Conservation (phyloP, 2,797 vertebrate genomes). For the Coregonus sp. region DNA sequence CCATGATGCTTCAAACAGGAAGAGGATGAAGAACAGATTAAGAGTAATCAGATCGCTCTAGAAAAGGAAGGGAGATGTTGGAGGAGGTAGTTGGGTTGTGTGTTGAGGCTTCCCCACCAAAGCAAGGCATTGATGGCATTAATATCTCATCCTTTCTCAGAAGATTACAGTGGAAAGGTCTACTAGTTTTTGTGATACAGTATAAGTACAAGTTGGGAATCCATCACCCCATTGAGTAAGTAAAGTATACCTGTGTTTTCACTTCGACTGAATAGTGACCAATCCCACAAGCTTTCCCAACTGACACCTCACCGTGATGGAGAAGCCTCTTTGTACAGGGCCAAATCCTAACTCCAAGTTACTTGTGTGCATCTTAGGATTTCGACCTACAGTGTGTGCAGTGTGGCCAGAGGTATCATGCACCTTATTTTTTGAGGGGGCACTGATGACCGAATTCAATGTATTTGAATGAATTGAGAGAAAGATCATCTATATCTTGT, state of each 20-base stretch:
- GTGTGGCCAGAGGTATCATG: not conserved
- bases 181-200: not conserved
- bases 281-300: not conserved
- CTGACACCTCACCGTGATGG: slow-evolving; percentile 4
- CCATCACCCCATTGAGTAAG: not conserved
- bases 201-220: not conserved
- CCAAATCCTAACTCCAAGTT: not conserved
- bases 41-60: slow-evolving; percentile 38
- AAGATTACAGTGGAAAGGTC: not conserved
- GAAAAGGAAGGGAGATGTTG: slow-evolving; percentile 24
- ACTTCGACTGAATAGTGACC: too few relatives aligned
- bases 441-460: not conserved
- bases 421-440: not conserved
- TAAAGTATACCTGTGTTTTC: too few relatives aligned
- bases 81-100: slow-evolving; percentile 26
- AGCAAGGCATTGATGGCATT: slow-evolving; percentile 28
- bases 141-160: not conserved
- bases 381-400: not conserved
- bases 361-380: not conserved
- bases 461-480: not conserved
- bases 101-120: slow-evolving; percentile 59
- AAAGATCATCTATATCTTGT: not conserved
- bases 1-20: slow-evolving; percentile 15
- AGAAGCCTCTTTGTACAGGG: slow-evolving; percentile 15
- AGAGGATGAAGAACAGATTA: slow-evolving; percentile 21